These are phyloP conservation scores for Carollia perspicillata DNA, from an alignment of 2,113 vertebrate genomes.

Conservation along the genomic window DNA sequence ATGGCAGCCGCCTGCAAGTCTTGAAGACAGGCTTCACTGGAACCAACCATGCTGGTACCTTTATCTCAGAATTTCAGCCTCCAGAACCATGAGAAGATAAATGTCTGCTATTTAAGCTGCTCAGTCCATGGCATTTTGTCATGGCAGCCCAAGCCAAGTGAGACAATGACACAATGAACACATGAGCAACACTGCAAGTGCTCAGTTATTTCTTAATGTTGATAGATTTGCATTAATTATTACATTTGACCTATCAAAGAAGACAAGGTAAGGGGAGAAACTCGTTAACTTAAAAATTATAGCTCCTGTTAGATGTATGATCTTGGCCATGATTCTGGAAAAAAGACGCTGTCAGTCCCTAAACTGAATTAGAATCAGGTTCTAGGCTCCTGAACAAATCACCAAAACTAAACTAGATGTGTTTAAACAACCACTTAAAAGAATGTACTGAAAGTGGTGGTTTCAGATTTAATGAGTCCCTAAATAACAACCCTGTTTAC, in stretches of 20 bases:
- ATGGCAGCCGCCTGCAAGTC: neutral
- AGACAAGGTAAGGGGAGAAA: neutral
- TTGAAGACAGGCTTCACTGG: neutral
- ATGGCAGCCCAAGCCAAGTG: neutral
- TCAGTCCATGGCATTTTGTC: neutral
- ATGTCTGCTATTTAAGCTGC: neutral
- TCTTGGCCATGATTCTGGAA: neutral
- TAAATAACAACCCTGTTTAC: neutral
- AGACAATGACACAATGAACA: neutral
- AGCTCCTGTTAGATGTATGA: neutral
- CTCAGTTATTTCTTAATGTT: neutral
- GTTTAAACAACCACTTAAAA: neutral
- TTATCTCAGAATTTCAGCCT: neutral
- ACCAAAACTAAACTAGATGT: neutral
- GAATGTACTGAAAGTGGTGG: neutral
- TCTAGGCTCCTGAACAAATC: neutral
- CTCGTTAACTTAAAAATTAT: neutral
- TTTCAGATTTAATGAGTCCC: neutral
- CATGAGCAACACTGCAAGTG: fast-evolving
- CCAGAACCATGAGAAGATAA: neutral
- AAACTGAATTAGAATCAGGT: neutral
- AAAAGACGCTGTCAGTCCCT: neutral
- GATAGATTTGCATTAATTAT: neutral
- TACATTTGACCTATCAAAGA: neutral
- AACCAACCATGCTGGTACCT: neutral